Evolutionary conservation across 2,888 invertebrate genomes (phyloP), one percentile per base, ranked within the genome.

Genomic region (Thereva nobilitata): DNA sequence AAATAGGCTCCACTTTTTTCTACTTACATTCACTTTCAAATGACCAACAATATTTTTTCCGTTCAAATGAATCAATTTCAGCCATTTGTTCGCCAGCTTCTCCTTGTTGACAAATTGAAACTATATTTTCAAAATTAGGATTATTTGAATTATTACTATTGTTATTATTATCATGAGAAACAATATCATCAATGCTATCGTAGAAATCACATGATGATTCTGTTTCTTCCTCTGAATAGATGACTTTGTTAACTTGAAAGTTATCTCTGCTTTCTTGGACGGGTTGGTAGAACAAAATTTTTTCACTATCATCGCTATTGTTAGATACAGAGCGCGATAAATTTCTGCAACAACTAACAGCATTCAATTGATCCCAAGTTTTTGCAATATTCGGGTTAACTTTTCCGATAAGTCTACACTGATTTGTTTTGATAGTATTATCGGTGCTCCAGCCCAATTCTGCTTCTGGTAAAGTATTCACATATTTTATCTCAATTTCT

Each of bases 1-100:
- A 23, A 23, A 23, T 23, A 2, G 23, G 23, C 23, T 23, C 1
- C 23, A 23, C 38, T 40, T 42, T 37, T 41, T 45, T 9, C 59
- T 35, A 50, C 42, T 67, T 61, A 42, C 47, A 50, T 12, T 63
- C 67, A 64, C 63, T 70, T 10, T 73, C 72, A 12, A 72, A 61
- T 8, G 73, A 73, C 71, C 71, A 73, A 63, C 61, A 65, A 44
- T 68, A 55, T 61, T 67, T 68, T 42, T 44, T 64, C 35, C 65
- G 64, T 63, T 71, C 69, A 53, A 67, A 69, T n/a, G 70, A 71
- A 61, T 69, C 67, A 53, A 69, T 61, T 64, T 72, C 71, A 8
- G 72, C 72, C 72, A 73, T 71, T 44, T 64, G 69, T 67, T 73
- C 73, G 40, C 72, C 71, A 40, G 68, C 72, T 40, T 68, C 68